Base-by-base conservation (phyloP, 1,140 invertebrate species). In the Agrilus planipennis region DNA sequence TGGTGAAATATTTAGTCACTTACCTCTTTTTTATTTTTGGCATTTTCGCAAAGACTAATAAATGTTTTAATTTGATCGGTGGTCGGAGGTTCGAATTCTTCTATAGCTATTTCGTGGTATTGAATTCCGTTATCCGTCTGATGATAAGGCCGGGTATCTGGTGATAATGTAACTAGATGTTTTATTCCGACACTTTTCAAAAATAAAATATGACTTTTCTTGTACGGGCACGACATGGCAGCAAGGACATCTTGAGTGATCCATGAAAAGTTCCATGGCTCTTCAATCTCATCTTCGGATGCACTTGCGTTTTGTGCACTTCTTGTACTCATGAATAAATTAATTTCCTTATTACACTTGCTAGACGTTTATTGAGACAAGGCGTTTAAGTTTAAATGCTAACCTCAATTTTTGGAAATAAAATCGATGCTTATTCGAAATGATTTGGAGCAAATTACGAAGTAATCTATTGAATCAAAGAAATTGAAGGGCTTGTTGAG, bases 71-170 rank as follows among this genome's bases (percentile, higher is more conserved):
- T 79, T 54, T 82, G 75, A 35, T 73, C 64, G 41, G 79, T 48
- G 3, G 68, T 72, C 5, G 81, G 81, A 2, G 76, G 62, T 39
- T 72, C 69, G 49, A 81, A 79, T 55, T 82, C 81, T 43, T 72
- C 65, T 10, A 81, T 62, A 11, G 69, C 61, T 7, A 83, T 73
- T 42, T 72, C 66, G 0, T 68, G 67, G 70, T 72, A 78, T 50
- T 68, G 64, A 15, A 76, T 53, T 46, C 66, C 61, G 37, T 54
- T 62, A 34, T 63, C 69, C 21, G 67, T 60, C 42, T 60, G 49
- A 23, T 73, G 62, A 3, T 73, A 70, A 9, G 77, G 78, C 74
- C 78, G 25, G 81, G 51, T 1, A 75, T 77, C 5, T 80, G 65
- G 11, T 80, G 57, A 49, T 69, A 67, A 44, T 12, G 28, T 72